Base-by-base conservation (phyloP, 2,113 vertebrate genomes). In the Dasypus novemcinctus region DNA sequence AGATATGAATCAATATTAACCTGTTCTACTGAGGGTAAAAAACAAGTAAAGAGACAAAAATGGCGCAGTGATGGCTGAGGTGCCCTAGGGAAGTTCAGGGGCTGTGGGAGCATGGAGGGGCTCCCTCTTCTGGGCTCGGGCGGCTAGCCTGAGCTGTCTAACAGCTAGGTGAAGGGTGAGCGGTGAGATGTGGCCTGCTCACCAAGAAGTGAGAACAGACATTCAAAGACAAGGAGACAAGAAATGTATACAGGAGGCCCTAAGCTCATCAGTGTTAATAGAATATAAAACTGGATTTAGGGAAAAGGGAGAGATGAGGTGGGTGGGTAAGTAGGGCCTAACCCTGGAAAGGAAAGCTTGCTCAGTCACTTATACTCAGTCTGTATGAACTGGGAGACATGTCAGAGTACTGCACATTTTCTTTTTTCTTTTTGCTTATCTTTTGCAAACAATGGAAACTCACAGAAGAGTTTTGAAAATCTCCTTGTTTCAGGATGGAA, bases 401-500 rank as follows among this genome's bases (percentile, higher is more conserved):
- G 20, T 52, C 5, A 36, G 54, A 27, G 12, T 64, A 1, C 57
- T 82, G 36, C 69, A 84, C 86, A 23, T 14, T n/a, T 13, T 79
- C 94, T 81, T 7, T 14, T n/a, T 13, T 83, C 94, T 81, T 7
- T 5, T 82, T 57, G 27, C 43, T 87, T 71, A 14, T 49, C 33
- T 41, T 95, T 89, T 93, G 13, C 49, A 90, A 83, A 79, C 15
- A 61, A n/a, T 64, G 84, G 11, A 93, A 87, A 79, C 17, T 17
- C 9, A 29, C 21, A 18, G n/a, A 4, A 31, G 63, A 49, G 46
- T 1, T 17, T 33, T 23, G 7, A 27, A 33, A 49, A 63, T 69
- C 36, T 83, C 11, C 43, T 17, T 83, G 5, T 41, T 61, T 82
- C 31, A 64, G 20, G 18, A 29, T 83, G 21, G 57, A 86, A 68